Percentiles rank a stretch among this genome's conserved stretches.
Conservation (phyloP, 2,888 invertebrate genomes). For the Sturmia bella region DNA sequence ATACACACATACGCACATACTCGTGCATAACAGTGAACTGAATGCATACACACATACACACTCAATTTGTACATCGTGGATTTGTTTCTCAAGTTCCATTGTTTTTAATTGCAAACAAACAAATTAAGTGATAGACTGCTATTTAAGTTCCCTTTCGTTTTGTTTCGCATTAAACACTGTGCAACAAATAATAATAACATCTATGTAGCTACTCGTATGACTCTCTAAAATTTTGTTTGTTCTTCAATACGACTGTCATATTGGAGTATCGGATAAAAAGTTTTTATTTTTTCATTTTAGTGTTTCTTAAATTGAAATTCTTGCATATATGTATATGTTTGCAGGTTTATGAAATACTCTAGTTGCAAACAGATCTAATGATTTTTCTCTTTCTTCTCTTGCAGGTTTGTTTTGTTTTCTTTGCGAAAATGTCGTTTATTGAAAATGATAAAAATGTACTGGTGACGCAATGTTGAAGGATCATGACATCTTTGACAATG, state of each 20-base stretch:
- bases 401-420: conserved; percentile 49
- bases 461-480: conserved; percentile 16
- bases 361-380: neutral
- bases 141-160: too few relatives aligned
- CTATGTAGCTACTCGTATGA: too few relatives aligned
- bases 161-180: too few relatives aligned
- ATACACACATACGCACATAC: neutral
- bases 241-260: too few relatives aligned
- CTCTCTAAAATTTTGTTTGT: too few relatives aligned
- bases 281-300: too few relatives aligned
- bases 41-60: neutral
- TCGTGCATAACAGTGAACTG: neutral
- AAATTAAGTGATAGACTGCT: neutral
- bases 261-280: too few relatives aligned
- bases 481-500: conserved; percentile 80
- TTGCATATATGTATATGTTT: too few relatives aligned
- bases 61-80: conserved; percentile 19
- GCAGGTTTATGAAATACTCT: neutral
- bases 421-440: conserved; percentile 18
- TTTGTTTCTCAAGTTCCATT: conserved; percentile 19
- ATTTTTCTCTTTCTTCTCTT: conserved; percentile 16
- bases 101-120: conserved; percentile 5
- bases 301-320: too few relatives aligned
- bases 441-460: conserved; percentile 5
- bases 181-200: too few relatives aligned